Evolutionary conservation across 2,797 vertebrate species (phyloP).

Genomic region (Molossus molossus): DNA sequence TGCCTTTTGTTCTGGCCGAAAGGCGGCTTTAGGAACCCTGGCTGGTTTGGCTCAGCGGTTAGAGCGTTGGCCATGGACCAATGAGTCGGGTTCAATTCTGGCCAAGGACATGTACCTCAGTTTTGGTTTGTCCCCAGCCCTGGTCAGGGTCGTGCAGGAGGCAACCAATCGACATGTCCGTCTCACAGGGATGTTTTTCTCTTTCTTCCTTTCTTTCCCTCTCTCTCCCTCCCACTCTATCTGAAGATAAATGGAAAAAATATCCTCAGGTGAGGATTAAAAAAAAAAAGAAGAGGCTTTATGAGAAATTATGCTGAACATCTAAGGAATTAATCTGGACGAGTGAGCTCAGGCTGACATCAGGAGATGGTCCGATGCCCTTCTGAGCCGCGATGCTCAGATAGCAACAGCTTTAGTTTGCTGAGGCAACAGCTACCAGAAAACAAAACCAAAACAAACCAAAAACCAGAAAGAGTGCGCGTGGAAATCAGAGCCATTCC

Average conservation of each 20-base stretch:
- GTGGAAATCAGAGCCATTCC: conserved; percentile 33
- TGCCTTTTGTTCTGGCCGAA: not conserved
- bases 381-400: conserved; percentile 64
- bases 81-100: too few species aligned
- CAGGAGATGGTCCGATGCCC: conserved; percentile 34
- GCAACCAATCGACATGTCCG: too few species aligned
- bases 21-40: conserved; percentile 59
- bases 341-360: conserved; percentile 64
- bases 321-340: conserved; percentile 62
- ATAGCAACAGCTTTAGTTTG: conserved; percentile 32
- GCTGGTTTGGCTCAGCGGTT: too few species aligned
- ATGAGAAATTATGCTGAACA: conserved; percentile 50
- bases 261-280: too few species aligned
- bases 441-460: not conserved
- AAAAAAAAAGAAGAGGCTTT: conserved; percentile 13
- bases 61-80: too few species aligned
- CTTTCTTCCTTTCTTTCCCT: too few species aligned
- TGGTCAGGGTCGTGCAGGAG: too few species aligned
- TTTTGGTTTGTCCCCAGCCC: too few species aligned
- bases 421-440: conserved; percentile 27
- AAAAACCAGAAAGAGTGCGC: not conserved
- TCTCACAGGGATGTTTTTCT: too few species aligned
- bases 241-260: too few species aligned
- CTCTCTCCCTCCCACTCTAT: too few species aligned
- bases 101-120: too few species aligned